Percentiles rank a stretch among this genome's conserved stretches.
Evolutionary conservation across 2,797 vertebrate genomes (phyloP).

Genomic region (Alcedo quadribrachys): DNA sequence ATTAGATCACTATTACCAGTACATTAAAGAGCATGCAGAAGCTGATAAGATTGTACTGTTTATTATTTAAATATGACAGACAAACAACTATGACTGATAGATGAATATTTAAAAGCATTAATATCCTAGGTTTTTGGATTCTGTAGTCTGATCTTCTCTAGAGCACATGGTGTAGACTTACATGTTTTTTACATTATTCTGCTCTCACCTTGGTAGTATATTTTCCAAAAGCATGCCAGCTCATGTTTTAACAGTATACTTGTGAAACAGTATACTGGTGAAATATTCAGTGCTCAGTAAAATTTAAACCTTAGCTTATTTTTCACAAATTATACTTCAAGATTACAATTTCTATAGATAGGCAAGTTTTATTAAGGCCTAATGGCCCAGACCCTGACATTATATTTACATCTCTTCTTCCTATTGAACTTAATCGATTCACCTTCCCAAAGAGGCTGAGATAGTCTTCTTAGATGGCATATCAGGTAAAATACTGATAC

Average conservation of each 20-base stretch:
- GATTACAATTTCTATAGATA: not conserved
- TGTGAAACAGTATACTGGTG: not conserved
- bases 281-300: not conserved
- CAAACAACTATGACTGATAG: not conserved
- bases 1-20: constrained; percentile 18
- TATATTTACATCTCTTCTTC: not conserved
- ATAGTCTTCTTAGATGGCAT: not conserved
- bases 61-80: not conserved
- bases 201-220: not conserved
- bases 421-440: not conserved
- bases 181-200: not conserved
- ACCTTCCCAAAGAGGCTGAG: not conserved
- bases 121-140: not conserved
- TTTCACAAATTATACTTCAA: not conserved
- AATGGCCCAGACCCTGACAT: not conserved
- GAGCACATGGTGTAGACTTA: not conserved
- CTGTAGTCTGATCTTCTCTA: not conserved
- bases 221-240: not conserved
- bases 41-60: not conserved
- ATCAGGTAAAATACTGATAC: not conserved
- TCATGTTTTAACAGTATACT: not conserved
- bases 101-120: not conserved
- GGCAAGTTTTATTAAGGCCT: not conserved
- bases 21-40: not conserved
- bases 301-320: not conserved